Base-by-base conservation (phyloP, 1,140 invertebrate genomes). In the Adoxophyes honmai region DNA sequence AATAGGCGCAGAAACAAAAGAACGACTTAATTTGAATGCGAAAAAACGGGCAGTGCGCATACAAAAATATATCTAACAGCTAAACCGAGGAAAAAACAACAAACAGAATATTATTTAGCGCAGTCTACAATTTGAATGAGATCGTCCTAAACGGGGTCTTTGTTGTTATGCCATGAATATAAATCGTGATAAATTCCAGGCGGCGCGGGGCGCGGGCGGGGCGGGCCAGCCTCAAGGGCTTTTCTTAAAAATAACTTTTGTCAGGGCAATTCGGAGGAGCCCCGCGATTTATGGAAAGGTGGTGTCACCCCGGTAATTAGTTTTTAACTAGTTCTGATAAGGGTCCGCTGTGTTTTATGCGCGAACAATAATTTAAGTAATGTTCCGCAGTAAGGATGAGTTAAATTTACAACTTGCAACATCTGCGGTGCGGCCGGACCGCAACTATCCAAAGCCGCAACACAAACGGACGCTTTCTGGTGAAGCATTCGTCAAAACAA, bases 191-290 rank as follows among this genome's bases (percentile, higher is more conserved):
- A 88, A 90, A 89, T 90, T 90, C 87, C 76, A 71, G 70, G 63
- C 69, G 68, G 64, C 59, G 65, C 52, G 72, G 59, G 55, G 51
- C 71, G 63, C 66, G 74, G 73, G 61, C 52, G 70, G 62, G 54
- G 63, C 56, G 71, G 66, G 51, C 42, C 66, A 69, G 78, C 84
- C 86, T 84, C 79, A 70, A 81, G 84, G 84, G 82, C 75, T 83
- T 87, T 88, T 88, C 84, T 88, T 86, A 86, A 88, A 88, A 88
- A 88, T 88, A 88, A 88, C 82, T 87, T 88, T 88, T 87, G 81
- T 85, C 79, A 79, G 76, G 76, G 81, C 80, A 85, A 86, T 88
- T 85, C 84, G 75, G 81, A 61, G 73, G 79, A 83, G 84, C 62
- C 55, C 55, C 67, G 63, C 59, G 83, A 88, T 87, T 88, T 86